Conservation (phyloP, 2,797 vertebrate species). For the Microctenopoma stevenorrisi region DNA sequence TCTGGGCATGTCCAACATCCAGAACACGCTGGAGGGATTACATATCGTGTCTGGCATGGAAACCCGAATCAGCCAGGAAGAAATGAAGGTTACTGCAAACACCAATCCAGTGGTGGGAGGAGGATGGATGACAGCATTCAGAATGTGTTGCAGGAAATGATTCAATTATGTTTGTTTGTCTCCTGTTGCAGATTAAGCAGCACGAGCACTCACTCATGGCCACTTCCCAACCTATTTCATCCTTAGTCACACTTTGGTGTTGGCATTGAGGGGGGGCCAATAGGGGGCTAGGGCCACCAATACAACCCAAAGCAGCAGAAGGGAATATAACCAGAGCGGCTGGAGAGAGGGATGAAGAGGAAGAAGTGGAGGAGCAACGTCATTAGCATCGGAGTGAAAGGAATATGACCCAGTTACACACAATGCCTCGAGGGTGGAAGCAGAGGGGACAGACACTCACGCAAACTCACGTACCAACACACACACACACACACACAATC, state of each 20-base stretch:
- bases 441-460: conserved; percentile 13
- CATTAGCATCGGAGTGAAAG: conserved; percentile 45
- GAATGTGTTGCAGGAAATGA: conserved; percentile 4
- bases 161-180: conserved; percentile 16
- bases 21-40: conserved; percentile 10
- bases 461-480: conserved; percentile 25
- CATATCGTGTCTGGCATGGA: neutral
- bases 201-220: conserved; percentile 15
- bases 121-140: neutral
- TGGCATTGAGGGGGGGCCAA: conserved; percentile 56
- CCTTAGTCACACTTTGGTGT: conserved; percentile 54
- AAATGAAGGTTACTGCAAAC: no score
- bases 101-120: neutral
- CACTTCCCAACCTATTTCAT: conserved; percentile 47
- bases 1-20: conserved; percentile 9
- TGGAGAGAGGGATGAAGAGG: conserved; percentile 31
- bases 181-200: conserved; percentile 35
- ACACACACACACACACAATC: conserved; percentile 7
- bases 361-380: conserved; percentile 42
- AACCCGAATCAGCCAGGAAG: neutral
- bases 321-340: conserved; percentile 39
- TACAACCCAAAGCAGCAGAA: conserved; percentile 44
- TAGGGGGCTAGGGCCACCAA: conserved; percentile 24
- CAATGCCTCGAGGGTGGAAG: conserved; percentile 60
- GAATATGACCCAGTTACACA: conserved; percentile 78